Evolutionary conservation across 2,888 invertebrate species (phyloP).

Genomic region (Anoplius nigerrimus): DNA sequence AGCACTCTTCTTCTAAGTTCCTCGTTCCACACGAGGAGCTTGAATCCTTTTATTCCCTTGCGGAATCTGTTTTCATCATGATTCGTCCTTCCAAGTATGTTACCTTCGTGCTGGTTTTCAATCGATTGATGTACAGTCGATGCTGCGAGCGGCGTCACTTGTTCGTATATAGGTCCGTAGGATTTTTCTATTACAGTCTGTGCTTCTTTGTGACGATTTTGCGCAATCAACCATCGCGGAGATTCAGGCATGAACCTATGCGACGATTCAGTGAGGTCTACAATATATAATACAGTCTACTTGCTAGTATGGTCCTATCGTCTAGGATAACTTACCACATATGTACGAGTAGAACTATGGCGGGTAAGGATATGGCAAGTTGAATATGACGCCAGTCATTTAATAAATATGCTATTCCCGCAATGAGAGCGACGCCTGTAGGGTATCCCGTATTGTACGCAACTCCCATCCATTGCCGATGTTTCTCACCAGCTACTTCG

Average conservation of each 20-base stretch:
- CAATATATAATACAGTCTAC: background rate
- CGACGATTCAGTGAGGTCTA: background rate
- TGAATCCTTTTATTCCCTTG: constrained; percentile 51
- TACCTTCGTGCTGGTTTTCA: background rate
- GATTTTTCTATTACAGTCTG: constrained; percentile 61
- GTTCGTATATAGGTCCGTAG: constrained; percentile 30
- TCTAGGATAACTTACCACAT: constrained; percentile 65
- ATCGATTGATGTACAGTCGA: background rate
- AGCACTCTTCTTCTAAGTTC: constrained; percentile 56
- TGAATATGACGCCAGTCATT: constrained; percentile 77
- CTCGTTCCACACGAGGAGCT: constrained; percentile 47
- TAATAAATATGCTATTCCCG: constrained; percentile 72
- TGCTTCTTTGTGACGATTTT: constrained; percentile 75
- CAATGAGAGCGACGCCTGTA: constrained; percentile 73
- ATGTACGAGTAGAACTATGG: constrained; percentile 75
- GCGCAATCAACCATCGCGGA: constrained; percentile 77
- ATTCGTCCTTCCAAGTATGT: background rate
- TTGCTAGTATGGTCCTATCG: background rate
- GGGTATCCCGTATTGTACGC: constrained; percentile 74
- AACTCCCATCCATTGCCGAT: constrained; percentile 71
- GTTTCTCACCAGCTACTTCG: constrained; percentile 69
- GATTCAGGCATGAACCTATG: constrained; percentile 74
- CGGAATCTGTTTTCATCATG: constrained; percentile 5
- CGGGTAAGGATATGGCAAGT: constrained; percentile 77
- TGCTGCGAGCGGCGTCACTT: background rate